These are phyloP conservation scores for Salmo trutta DNA, from an alignment of 2,797 vertebrate species.

Conservation along the genomic window DNA sequence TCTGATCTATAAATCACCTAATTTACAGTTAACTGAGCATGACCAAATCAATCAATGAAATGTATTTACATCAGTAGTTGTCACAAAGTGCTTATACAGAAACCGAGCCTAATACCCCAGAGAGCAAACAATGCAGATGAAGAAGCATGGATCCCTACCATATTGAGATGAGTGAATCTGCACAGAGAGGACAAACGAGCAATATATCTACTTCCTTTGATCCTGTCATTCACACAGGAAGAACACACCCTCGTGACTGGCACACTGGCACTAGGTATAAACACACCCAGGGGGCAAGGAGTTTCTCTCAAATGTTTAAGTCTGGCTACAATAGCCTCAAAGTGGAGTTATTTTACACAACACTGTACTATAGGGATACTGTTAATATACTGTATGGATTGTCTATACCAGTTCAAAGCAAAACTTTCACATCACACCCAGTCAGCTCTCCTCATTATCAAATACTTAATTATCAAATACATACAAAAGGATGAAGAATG, in stretches of 20 bases:
- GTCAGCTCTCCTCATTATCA: not conserved
- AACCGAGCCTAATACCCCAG: too few relatives aligned
- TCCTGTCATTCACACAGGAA: constrained; percentile 41
- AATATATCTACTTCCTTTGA: constrained; percentile 51
- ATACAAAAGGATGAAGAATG: constrained; percentile 15
- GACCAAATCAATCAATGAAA: too few relatives aligned
- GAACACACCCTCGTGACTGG: constrained; percentile 12
- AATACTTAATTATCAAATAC: not conserved
- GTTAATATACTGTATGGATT: not conserved
- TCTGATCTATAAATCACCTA: too few relatives aligned
- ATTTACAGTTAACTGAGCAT: too few relatives aligned
- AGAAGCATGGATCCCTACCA: too few relatives aligned
- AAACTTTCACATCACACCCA: not conserved
- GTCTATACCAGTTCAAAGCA: not conserved
- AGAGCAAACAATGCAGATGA: too few relatives aligned
- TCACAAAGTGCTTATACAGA: too few relatives aligned
- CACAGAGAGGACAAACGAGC: not conserved
- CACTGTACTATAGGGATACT: too few relatives aligned
- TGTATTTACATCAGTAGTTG: too few relatives aligned
- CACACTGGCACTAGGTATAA: constrained; percentile 14
- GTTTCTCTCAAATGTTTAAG: not conserved
- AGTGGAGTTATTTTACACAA: too few relatives aligned
- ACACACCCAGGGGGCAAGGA: constrained; percentile 8
- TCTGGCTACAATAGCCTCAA: not conserved
- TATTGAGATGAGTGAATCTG: too few relatives aligned